Evolutionary conservation across 2,888 invertebrate species (phyloP), one percentile per base, ranked within the genome.

Genomic region (Drosophila aldrichi): DNA sequence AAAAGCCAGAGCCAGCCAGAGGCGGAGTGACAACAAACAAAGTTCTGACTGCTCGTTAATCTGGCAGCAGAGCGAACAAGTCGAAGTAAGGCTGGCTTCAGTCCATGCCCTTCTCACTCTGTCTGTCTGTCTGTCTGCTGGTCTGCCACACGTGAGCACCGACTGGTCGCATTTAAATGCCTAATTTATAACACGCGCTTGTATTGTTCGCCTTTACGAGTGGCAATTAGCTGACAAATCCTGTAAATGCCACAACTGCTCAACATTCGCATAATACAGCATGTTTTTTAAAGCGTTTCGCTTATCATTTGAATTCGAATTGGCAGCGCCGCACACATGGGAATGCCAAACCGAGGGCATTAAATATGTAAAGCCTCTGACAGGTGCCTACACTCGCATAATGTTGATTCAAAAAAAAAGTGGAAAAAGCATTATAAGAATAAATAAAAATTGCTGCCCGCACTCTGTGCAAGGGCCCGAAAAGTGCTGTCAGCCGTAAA

Each of bases 141-240:
- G n/a, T n/a, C n/a, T 22, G 55, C 18, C 51, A 63, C 58, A 77
- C 62, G 41, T 66, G 46, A 29, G 29, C 62, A 20, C 12, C 16
- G 36, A 48, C 51, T 58, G 69, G 67, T 41, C 70, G 66, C 70
- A 74, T 86, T 81, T 69, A 70, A 69, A 68, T 63, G 71, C 52
- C 68, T 67, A 71, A 87, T 82, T 86, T 76, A 64, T 70, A 61
- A 70, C 43, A 64, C 54, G 41, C 70, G 8, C 38, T 34, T 29
- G 41, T 68, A 29, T 25, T 54, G 59, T 64, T 51, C 3, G 3
- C 16, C 12, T 56, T 61, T 56, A 66, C 46, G 60, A 10, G 49
- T 54, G 25, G 61, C 75, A 67, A 75, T 75, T 75, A 75, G 66
- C 56, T 22, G 51, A 36, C 25, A 49, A 49, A 38, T 36, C 36